Percentiles rank a stretch among this genome's conserved stretches.
These are phyloP conservation scores for Microctenopoma steveboyesi DNA, from an alignment of 2,797 vertebrate species.

Conservation along the genomic window DNA sequence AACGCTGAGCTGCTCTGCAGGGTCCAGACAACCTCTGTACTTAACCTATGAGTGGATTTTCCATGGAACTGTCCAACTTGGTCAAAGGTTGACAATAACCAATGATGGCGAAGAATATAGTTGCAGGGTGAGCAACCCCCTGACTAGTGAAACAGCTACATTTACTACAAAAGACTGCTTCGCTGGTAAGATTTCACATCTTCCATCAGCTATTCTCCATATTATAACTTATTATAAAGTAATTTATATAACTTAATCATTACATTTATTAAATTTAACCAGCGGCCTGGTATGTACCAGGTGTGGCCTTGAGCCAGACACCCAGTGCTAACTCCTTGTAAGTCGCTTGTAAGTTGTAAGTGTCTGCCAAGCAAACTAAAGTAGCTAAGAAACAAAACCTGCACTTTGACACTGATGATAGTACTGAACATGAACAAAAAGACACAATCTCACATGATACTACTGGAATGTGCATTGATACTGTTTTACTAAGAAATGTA, in stretches of 20 bases:
- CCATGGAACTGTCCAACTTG: rapidly evolving
- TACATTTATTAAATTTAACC: too few species aligned
- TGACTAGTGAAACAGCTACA: conserved; percentile 15
- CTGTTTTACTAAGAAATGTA: not conserved
- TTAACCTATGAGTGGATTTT: conserved; percentile 49
- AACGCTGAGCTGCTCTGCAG: conserved; percentile 56
- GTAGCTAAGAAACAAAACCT: too few species aligned
- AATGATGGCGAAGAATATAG: conserved; percentile 41
- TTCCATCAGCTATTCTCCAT: rapidly evolving
- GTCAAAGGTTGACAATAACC: conserved; percentile 33
- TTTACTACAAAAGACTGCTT: conserved; percentile 67
- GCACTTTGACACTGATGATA: too few species aligned
- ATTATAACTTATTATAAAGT: not conserved
- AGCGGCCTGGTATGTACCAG: too few species aligned
- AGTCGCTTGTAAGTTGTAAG: too few species aligned
- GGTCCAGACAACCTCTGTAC: not conserved
- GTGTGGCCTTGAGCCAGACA: too few species aligned
- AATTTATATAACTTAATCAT: not conserved
- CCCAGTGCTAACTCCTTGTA: too few species aligned
- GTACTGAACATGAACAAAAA: too few species aligned
- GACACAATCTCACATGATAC: too few species aligned
- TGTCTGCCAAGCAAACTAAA: too few species aligned
- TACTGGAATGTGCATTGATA: not conserved
- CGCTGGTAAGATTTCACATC: conserved; percentile 45
- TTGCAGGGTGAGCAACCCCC: conserved; percentile 66